phyloP scores from a whole-genome alignment of 2,113 vertebrate genomes.

The Lathamus discolor region DNA sequence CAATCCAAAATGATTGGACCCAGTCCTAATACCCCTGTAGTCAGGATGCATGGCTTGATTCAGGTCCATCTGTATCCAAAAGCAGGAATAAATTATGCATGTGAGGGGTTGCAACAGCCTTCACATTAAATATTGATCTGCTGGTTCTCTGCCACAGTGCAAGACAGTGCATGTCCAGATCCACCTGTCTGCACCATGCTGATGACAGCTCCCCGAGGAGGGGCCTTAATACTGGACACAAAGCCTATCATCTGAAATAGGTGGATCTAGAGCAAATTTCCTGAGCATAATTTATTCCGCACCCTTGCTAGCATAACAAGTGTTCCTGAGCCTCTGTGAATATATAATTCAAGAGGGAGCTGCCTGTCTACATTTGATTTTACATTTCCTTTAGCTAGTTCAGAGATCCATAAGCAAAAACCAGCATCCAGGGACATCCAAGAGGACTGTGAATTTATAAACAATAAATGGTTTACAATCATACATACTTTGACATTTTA shows the following conservation, averaged over 20 bases:
- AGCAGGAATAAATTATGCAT: conserved; percentile 63
- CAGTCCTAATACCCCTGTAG: neutral
- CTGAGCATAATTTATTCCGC: conserved; percentile 31
- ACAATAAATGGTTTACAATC: conserved; percentile 34
- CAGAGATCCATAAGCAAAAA: conserved; percentile 44
- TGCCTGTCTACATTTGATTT: conserved; percentile 56
- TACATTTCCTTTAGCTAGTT: conserved; percentile 50
- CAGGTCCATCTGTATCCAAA: conserved; percentile 55
- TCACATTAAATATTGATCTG: conserved; percentile 61
- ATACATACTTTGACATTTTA: neutral
- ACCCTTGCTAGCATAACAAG: conserved; percentile 52
- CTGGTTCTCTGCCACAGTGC: conserved; percentile 44
- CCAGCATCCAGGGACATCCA: neutral
- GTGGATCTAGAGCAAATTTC: conserved; percentile 46
- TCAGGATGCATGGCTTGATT: neutral
- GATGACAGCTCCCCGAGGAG: neutral
- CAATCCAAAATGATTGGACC: neutral
- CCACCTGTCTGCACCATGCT: conserved; percentile 21
- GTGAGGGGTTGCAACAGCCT: conserved; percentile 55
- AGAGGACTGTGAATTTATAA: conserved; percentile 34
- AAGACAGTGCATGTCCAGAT: neutral
- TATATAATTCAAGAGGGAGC: conserved; percentile 53
- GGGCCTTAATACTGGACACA: neutral
- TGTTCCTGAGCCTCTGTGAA: conserved; percentile 31
- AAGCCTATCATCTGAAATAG: neutral